Base-by-base conservation (phyloP, 2,797 vertebrate species). In the Tapirus indicus region DNA sequence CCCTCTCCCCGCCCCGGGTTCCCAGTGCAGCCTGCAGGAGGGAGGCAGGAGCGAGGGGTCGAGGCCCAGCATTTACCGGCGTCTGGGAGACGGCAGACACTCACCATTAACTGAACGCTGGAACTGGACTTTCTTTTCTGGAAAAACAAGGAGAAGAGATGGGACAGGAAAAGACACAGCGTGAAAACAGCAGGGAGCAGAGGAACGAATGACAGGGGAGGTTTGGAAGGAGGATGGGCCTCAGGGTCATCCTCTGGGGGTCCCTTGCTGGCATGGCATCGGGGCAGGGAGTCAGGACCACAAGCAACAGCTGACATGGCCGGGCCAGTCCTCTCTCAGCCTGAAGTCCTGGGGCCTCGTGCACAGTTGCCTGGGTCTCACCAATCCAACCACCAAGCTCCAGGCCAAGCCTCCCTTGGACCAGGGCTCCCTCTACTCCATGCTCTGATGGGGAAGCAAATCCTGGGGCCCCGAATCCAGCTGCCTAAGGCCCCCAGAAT, bases 71-170 rank as follows among this genome's bases (percentile, higher is more conserved):
- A 98, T 98, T 98, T 99, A 98, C 97, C 47, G 98, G 98, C 97
- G 98, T 98, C 97, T 98, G 98, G 98, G 98, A 99, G 99, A 99
- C 98, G 98, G 99, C 98, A 99, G 98, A 99, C 99, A 99, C 99
- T 99, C 99, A 99, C 99, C 99, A 99, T 99, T 99, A 99, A 99
- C 99, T 99, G 99, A 99, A 99, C 99, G 98, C 99, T 99, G 99
- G 99, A 99, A 99, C 99, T 99, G 99, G 99, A 99, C 99, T 99
- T 99, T 99, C 99, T 99, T 99, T 99, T 99, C 99, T 99, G 99
- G 99, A 99, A 99, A 99, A 99, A 99, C 99, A 99, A 99, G 99
- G 99, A 99, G 99, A 99, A 99, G 99, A 99, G 98, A 99, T 99
- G 99, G 99, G 99, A 99, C 99, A 99, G 99, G 98, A 99, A 99